These are phyloP conservation scores for Eulimnadia texana DNA, from an alignment of 1,140 invertebrate genomes.

Conservation along the genomic window DNA sequence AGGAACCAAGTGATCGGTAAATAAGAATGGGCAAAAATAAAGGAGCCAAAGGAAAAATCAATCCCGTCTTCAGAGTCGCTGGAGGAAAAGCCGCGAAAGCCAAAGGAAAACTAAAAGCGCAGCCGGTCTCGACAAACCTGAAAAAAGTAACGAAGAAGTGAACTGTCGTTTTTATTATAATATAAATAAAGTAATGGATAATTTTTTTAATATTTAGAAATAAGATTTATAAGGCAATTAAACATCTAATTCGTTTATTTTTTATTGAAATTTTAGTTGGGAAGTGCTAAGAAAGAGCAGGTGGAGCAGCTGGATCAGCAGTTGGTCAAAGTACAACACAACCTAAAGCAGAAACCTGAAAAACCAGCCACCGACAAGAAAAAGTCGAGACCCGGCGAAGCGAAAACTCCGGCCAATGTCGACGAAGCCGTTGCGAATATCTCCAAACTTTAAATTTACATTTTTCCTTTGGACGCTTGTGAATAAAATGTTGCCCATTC, in stretches of 20 bases:
- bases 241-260: no score
- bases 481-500: no score
- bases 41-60: slow-evolving; percentile 3
- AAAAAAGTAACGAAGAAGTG: no score
- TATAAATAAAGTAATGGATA: no score
- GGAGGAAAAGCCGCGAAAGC: slow-evolving; percentile 8
- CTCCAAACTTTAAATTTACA: not conserved
- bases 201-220: no score
- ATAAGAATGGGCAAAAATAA: slow-evolving; percentile 7
- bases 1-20: not conserved
- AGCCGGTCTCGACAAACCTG: slow-evolving; percentile 3
- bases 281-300: not conserved
- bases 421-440: not conserved
- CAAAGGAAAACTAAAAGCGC: slow-evolving; percentile 7
- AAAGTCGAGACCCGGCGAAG: not conserved
- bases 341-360: not conserved
- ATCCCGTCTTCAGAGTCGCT: slow-evolving; percentile 7
- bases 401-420: slow-evolving; percentile 1
- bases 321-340: not conserved
- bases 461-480: not conserved
- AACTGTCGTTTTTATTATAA: no score
- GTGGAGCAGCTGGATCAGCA: not conserved
- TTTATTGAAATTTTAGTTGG: no score
- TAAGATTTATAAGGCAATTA: no score
- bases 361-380: not conserved